Base-by-base conservation (phyloP, 2,888 invertebrate genomes). In the Euplexia lucipara region DNA sequence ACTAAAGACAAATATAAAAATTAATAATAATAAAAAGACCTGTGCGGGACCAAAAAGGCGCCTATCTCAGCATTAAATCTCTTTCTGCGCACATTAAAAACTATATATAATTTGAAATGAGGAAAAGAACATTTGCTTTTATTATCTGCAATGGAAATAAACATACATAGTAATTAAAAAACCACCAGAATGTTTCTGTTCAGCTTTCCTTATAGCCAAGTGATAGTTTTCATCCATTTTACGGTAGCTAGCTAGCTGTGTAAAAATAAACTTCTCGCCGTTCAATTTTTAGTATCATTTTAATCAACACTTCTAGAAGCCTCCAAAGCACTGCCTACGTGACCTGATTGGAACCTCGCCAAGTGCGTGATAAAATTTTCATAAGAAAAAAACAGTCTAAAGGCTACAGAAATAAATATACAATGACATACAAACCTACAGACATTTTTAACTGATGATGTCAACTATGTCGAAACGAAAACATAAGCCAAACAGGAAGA, bases 301-400 rank as follows among this genome's bases (percentile, higher is more conserved):
- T 52, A 54, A 76, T 71, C 48, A 49, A 20, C 57, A 41, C 18
- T 70, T 76, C 65, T 68, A 26, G 61, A 63, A 63, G 58, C 54
- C 57, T 78, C 41, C 16, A 18, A 35, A 63, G 41, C 35, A 41
- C 48, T 58, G 45, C 62, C 71, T 72, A 53, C 53, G 22, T 68
- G 79, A 49, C 75, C 79, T 59, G 26, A 48, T 75, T 79, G 76
- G 79, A 63, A 53, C 20, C 10, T 3, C 14, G 81, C 79, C 81
- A 81, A 79, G 52, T 70, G 58, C 68, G 67, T 67, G 49, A 30
- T 57, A 68, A 62, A 65, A 62, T 32, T 62, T 75, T 62, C 3
- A 52, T 64, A 54, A 75, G 64, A 64, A 66, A 61, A 9, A 61
- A 51, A 62, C 26, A 51, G 14, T 57, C 35, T 41, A 41, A 5